Evolutionary conservation across 2,797 vertebrate species (phyloP).

Genomic region (Pseudomugil tenellus): DNA sequence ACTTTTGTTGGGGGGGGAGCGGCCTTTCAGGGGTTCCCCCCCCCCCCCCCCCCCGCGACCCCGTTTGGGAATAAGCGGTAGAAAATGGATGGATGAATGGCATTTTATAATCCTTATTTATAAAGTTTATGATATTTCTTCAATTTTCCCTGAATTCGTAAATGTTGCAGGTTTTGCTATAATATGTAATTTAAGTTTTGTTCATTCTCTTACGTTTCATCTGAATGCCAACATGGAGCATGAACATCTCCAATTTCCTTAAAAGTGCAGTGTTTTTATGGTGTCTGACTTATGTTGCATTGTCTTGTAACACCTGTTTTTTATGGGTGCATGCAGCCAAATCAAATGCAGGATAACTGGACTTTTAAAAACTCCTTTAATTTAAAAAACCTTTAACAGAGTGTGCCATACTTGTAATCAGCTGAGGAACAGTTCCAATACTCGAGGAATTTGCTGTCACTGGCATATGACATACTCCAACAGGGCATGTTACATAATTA

Average conservation of each 20-base stretch:
- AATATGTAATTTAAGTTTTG: not conserved
- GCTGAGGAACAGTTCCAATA: slow-evolving; percentile 22
- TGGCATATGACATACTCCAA: slow-evolving; percentile 35
- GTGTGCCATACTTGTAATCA: slow-evolving; percentile 49
- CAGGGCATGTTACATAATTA: slow-evolving; percentile 44
- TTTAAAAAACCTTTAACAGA: slow-evolving; percentile 27
- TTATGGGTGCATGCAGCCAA: not conserved
- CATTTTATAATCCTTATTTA: too few relatives aligned
- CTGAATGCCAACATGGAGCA: not conserved
- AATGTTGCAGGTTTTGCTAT: too few relatives aligned
- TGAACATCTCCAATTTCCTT: not conserved
- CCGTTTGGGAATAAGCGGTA: too few relatives aligned
- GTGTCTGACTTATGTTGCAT: not conserved
- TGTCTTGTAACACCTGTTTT: not conserved
- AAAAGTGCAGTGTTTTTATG: not conserved
- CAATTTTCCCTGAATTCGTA: too few relatives aligned
- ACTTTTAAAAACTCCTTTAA: slow-evolving; percentile 36
- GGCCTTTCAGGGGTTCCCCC: too few relatives aligned
- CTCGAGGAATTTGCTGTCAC: slow-evolving; percentile 18
- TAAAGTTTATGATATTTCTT: too few relatives aligned
- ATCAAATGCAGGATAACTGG: slow-evolving; percentile 3
- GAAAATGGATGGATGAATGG: too few relatives aligned
- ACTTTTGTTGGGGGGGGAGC: too few relatives aligned
- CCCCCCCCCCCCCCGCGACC: too few relatives aligned
- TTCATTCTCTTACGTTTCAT: not conserved